Conservation (phyloP, 2,888 invertebrate genomes). For the Acleris cristana region DNA sequence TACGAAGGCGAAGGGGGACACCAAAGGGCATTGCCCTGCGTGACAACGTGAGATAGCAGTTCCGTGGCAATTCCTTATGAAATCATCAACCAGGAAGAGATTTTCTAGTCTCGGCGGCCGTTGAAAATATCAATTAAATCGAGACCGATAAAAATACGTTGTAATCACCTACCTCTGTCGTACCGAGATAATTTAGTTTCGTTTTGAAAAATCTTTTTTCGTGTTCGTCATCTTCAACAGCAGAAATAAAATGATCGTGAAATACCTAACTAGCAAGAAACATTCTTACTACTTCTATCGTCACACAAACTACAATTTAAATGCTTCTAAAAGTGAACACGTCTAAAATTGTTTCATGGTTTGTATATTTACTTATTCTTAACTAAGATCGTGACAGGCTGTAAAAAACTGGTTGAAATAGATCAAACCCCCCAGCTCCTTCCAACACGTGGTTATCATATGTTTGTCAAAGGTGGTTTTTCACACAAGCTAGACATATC, state of each 20-base stretch:
- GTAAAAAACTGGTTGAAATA: constrained; percentile 32
- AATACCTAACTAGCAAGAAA: too few relatives aligned
- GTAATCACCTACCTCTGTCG: too few relatives aligned
- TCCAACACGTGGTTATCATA: constrained; percentile 33
- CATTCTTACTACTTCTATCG: too few relatives aligned
- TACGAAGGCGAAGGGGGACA: constrained; percentile 1
- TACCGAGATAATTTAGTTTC: too few relatives aligned
- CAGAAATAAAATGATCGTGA: too few relatives aligned
- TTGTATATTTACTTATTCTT: neutral
- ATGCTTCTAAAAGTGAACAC: constrained; percentile 5
- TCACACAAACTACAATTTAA: too few relatives aligned
- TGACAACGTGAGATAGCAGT: neutral
- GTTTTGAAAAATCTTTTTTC: too few relatives aligned
- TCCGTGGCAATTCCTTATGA: neutral
- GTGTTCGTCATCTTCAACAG: too few relatives aligned
- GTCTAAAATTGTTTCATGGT: neutral
- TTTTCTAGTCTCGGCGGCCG: too few relatives aligned
- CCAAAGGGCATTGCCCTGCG: constrained; percentile 2
- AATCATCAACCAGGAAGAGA: too few relatives aligned
- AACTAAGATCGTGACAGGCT: neutral
- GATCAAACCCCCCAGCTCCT: constrained; percentile 31
- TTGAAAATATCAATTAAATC: too few relatives aligned
- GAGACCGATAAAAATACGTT: too few relatives aligned
- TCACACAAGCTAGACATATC: constrained; percentile 19
- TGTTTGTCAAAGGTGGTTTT: constrained; percentile 31